phyloP scores from a whole-genome alignment of 2,888 invertebrate species.

The Osmoderma eremita region DNA sequence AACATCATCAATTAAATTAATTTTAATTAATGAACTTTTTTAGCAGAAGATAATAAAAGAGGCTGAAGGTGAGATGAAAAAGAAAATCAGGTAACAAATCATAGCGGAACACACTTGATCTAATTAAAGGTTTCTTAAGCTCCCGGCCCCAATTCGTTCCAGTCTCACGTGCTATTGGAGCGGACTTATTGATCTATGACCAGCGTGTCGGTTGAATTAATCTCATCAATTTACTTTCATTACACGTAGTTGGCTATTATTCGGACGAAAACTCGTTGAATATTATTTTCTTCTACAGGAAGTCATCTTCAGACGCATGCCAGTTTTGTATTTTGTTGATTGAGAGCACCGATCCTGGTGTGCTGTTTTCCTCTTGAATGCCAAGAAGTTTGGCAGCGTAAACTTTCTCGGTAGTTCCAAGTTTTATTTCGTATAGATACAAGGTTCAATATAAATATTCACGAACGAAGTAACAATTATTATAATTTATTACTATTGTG shows the following conservation, averaged over 20 bases:
- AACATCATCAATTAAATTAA: conserved; percentile 8
- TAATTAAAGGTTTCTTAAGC: conserved; percentile 42
- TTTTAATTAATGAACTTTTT: conserved; percentile 10
- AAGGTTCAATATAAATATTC: too few relatives aligned
- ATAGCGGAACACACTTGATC: conserved; percentile 35
- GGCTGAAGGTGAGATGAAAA: conserved; percentile 10
- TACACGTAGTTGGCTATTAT: conserved; percentile 38
- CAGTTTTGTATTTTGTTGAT: conserved; percentile 18
- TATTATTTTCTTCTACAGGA: conserved; percentile 35
- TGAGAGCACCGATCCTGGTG: not conserved
- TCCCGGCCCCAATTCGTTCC: conserved; percentile 32
- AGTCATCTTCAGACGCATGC: not conserved
- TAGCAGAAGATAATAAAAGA: conserved; percentile 11
- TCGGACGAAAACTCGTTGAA: conserved; percentile 13
- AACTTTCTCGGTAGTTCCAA: too few relatives aligned
- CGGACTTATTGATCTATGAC: conserved; percentile 29
- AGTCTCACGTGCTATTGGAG: conserved; percentile 16
- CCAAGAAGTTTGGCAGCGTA: not conserved
- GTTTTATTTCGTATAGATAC: too few relatives aligned
- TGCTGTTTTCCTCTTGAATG: not conserved
- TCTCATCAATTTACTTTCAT: conserved; percentile 40
- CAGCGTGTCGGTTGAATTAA: conserved; percentile 33
- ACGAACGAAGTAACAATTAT: too few relatives aligned
- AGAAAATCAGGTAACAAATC: conserved; percentile 34
- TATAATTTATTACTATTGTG: too few relatives aligned